These are phyloP conservation scores for Varanus salvator DNA, from an alignment of 2,113 vertebrate genomes.

Conservation along the genomic window DNA sequence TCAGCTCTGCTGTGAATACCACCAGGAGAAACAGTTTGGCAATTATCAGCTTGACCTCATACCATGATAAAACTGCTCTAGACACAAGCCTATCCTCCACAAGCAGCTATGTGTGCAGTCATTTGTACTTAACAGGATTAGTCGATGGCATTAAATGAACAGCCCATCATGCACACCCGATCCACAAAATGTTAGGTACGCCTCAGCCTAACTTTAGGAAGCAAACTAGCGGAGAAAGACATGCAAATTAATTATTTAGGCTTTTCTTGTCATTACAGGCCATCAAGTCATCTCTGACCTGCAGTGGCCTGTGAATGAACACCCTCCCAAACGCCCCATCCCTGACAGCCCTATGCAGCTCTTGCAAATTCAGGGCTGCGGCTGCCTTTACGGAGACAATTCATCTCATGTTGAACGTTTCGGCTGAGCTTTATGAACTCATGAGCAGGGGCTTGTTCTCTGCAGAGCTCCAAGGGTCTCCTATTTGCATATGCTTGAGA, in stretches of 20 bases:
- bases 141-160: slow-evolving; percentile 59
- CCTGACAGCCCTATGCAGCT: too few relatives aligned
- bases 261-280: too few relatives aligned
- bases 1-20: neutral
- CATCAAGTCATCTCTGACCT: too few relatives aligned
- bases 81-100: neutral
- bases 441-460: neutral
- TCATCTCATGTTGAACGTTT: neutral
- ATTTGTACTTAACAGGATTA: slow-evolving; percentile 57
- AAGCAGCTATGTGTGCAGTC: slow-evolving; percentile 47
- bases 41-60: slow-evolving; percentile 48
- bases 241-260: neutral
- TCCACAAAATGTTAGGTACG: slow-evolving; percentile 1
- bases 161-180: slow-evolving; percentile 36
- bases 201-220: slow-evolving; percentile 45
- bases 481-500: slow-evolving; percentile 1
- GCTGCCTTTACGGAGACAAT: too few relatives aligned
- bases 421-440: neutral
- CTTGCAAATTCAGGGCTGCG: too few relatives aligned
- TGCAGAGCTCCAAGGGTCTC: fast-evolving
- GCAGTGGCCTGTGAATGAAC: too few relatives aligned
- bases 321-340: too few relatives aligned
- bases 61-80: slow-evolving; percentile 17
- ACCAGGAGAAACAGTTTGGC: neutral
- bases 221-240: neutral